These are phyloP conservation scores for Tachycineta bicolor DNA, from an alignment of 2,113 vertebrate species.

Conservation along the genomic window DNA sequence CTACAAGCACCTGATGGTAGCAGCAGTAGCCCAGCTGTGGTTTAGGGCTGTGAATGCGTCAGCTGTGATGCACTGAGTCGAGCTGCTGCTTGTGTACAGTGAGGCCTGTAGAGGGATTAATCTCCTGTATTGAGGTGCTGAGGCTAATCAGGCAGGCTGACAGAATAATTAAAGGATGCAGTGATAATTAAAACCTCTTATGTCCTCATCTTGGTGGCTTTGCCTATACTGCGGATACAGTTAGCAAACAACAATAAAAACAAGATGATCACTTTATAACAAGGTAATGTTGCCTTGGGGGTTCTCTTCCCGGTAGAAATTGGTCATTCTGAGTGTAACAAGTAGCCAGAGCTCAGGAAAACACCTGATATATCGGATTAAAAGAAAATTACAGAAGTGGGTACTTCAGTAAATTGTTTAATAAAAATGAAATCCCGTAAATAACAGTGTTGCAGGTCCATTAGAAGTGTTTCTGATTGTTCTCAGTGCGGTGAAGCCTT, in stretches of 20 bases:
- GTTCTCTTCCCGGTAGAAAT: background rate
- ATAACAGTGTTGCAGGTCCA: background rate
- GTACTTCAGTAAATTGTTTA: background rate
- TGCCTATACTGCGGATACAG: background rate
- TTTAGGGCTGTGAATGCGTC: background rate
- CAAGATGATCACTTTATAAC: background rate
- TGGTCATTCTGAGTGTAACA: background rate
- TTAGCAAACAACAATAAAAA: background rate
- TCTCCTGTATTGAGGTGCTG: background rate
- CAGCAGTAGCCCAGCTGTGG: background rate
- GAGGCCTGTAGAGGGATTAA: background rate
- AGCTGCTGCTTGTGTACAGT: background rate
- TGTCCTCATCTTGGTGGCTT: background rate
- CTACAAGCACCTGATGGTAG: background rate
- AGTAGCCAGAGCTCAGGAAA: background rate
- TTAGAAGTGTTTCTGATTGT: background rate
- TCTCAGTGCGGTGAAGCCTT: background rate
- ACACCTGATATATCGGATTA: background rate
- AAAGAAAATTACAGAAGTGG: background rate
- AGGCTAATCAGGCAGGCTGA: background rate
- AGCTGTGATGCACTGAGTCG: background rate
- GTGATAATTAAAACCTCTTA: background rate
- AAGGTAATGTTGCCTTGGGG: background rate
- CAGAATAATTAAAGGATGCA: background rate
- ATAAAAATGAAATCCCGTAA: background rate